Evolutionary conservation across 2,113 vertebrate species (phyloP), one percentile per base, ranked within the genome.

Genomic region (Pitta sordida): DNA sequence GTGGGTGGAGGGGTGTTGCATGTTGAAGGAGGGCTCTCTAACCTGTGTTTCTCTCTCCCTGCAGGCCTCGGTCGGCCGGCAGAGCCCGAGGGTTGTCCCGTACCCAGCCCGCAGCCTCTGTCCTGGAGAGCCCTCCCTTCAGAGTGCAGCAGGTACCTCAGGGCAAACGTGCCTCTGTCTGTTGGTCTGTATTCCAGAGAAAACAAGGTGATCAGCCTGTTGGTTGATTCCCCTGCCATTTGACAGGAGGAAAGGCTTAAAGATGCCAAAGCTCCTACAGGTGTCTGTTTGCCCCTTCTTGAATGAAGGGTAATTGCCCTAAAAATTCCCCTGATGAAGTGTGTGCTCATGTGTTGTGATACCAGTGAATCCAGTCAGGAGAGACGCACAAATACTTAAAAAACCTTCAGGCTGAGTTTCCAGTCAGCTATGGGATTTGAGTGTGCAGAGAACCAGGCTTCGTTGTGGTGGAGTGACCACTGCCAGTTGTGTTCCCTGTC

Each of bases 31-130:
- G 37, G n/a, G 75, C 8, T 88, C 64, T 84, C 78, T 88, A 32
- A 93, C 20, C 13, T 3, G 0, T 67, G 12, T 39, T 69, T 12
- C 60, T 96, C 46, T 79, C 76, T 75, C 15, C 75, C 68, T 9
- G 3, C 86, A 98, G 98, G 97, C 97, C 97, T 98, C 98, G 5
- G 87, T 97, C 58, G 97, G 97, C 92, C 95, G 97, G 93, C 98
- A 97, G 94, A 97, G 97, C 48, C 97, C 97, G 2, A 81, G 97
- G 22, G 94, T 97, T 90, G 96, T 96, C 11, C 46, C 98, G 0
- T 97, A 97, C 83, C 96, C 97, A 64, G 60, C 95, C 23, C 97
- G 49, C 70, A 84, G 93, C 56, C 95, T 98, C 8, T 97, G 98
- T 86, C 96, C 98, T 0, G 95, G 94, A 77, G 97, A 97, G 91